A percentile compares a stretch with the other conserved stretches of the same genome.
Evolutionary conservation across 2,888 invertebrate species (phyloP).

Genomic region (Hydriomena furcata): DNA sequence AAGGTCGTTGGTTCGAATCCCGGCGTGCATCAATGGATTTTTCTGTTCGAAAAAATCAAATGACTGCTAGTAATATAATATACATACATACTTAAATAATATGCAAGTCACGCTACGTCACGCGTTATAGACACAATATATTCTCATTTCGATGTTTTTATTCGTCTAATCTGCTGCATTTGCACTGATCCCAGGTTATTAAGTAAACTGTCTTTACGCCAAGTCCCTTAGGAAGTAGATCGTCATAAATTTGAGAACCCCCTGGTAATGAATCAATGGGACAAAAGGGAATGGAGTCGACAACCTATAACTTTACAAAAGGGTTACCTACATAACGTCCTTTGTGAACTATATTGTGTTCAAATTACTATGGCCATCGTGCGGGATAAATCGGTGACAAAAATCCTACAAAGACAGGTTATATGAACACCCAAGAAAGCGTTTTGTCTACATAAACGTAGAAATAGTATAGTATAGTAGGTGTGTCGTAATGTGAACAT

Average conservation of each 20-base stretch:
- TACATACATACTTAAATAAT: no score
- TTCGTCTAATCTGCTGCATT: background rate
- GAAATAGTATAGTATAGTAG: no score
- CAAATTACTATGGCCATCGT: conserved; percentile 8
- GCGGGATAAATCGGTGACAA: background rate
- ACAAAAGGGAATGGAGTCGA: conserved; percentile 44
- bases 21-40: no score
- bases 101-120: no score
- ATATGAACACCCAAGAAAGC: no score
- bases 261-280: conserved; percentile 60
- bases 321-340: conserved; percentile 24
- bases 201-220: conserved; percentile 36
- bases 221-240: conserved; percentile 43
- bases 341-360: conserved; percentile 20
- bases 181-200: conserved; percentile 31
- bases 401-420: background rate
- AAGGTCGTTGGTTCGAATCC: no score
- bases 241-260: conserved; percentile 62
- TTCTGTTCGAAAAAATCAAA: no score
- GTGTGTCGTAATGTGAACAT: no score
- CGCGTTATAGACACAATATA: no score
- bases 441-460: no score
- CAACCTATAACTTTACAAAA: conserved; percentile 31
- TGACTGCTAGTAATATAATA: no score
- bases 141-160: no score